phyloP scores from a whole-genome alignment of 2,797 vertebrate genomes.

The Lepus oiostolus region DNA sequence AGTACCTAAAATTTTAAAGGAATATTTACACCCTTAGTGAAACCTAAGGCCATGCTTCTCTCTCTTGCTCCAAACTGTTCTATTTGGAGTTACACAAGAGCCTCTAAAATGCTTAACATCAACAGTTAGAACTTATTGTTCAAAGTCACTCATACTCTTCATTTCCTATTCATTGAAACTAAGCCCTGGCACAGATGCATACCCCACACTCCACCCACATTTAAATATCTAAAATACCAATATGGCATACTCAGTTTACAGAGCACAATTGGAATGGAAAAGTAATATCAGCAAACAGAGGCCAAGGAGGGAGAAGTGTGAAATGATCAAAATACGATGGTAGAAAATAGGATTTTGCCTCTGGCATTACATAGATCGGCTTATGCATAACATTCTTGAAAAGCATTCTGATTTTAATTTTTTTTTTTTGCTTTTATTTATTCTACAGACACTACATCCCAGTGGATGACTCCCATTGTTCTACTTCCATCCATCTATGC shows the following conservation, averaged over 20 bases:
- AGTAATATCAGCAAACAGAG: not conserved
- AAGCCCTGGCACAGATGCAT: not conserved
- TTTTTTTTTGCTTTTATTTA: not conserved
- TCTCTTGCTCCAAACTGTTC: not conserved
- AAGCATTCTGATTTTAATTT: not conserved
- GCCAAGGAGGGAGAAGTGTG: not conserved
- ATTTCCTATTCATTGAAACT: not conserved
- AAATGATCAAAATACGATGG: too few species aligned
- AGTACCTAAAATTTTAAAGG: constrained; percentile 38
- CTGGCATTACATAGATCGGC: not conserved
- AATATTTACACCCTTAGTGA: not conserved
- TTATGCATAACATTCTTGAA: not conserved
- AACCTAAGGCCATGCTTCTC: not conserved
- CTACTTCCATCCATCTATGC: accelerated
- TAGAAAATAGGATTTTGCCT: constrained; percentile 30
- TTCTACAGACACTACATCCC: not conserved
- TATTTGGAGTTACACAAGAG: not conserved
- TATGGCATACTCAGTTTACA: not conserved
- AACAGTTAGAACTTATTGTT: not conserved
- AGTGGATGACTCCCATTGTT: too few species aligned
- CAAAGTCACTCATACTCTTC: not conserved
- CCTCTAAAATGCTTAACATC: not conserved
- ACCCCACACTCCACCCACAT: not conserved
- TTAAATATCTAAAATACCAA: not conserved
- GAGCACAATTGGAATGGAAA: not conserved